Conservation (phyloP, 2,113 vertebrate genomes). For the Psittacula cyanocephala region DNA sequence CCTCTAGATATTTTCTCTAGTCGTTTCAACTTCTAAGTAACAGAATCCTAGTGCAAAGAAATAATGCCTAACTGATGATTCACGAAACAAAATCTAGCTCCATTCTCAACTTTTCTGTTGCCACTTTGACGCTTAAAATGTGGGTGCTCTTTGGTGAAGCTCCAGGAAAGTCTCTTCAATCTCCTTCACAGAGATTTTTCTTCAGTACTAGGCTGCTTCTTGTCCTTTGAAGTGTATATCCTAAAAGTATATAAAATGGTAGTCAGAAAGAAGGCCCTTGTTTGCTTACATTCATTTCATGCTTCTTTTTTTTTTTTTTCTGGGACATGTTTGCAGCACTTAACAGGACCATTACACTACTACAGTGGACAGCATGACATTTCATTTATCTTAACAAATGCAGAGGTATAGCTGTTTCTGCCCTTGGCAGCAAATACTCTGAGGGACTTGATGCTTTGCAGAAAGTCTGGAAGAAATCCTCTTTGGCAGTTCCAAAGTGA, state of each 20-base stretch:
- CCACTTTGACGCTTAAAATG: neutral
- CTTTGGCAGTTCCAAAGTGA: neutral
- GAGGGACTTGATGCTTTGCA: neutral
- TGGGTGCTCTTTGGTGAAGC: neutral
- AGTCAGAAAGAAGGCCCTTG: neutral
- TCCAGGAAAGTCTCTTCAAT: neutral
- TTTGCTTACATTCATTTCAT: neutral
- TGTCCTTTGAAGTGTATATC: neutral
- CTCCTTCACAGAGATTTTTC: neutral
- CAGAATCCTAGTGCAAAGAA: neutral
- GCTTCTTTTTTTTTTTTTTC: too few relatives aligned
- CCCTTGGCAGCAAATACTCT: neutral
- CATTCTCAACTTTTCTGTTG: neutral
- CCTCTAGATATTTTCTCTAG: neutral
- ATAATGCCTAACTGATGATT: neutral
- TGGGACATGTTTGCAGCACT: neutral
- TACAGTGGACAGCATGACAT: neutral
- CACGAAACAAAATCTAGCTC: neutral
- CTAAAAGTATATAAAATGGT: neutral
- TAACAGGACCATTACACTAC: neutral
- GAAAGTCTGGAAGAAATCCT: conserved; percentile 29
- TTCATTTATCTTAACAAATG: conserved; percentile 11
- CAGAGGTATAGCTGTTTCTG: neutral
- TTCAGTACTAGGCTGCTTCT: neutral
- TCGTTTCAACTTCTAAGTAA: neutral